Conservation (phyloP, 1,140 invertebrate species). For the Zaprionus taronus region DNA sequence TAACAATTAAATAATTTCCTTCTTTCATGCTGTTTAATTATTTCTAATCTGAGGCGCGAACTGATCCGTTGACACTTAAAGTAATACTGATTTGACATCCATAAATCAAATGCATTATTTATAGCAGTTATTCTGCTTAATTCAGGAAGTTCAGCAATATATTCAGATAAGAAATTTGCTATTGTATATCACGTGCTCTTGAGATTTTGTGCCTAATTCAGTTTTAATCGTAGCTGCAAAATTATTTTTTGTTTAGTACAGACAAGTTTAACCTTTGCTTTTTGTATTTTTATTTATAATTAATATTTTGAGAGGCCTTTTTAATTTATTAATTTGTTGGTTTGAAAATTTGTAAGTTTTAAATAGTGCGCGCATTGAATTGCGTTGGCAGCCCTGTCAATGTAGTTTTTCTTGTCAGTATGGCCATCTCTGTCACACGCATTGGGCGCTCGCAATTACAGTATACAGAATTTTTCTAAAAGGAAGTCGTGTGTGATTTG, state of each 20-base stretch:
- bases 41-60: slow-evolving; percentile 2
- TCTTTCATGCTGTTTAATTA: slow-evolving; percentile 19
- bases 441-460: slow-evolving; percentile 27
- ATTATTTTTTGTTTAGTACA: background rate
- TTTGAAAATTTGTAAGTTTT: background rate
- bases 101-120: slow-evolving; percentile 32
- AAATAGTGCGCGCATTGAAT: slow-evolving; percentile 13
- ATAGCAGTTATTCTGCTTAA: slow-evolving; percentile 12
- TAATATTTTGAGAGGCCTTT: background rate
- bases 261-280: background rate
- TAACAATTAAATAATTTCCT: slow-evolving; percentile 6
- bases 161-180: slow-evolving; percentile 30
- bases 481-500: slow-evolving; percentile 47
- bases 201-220: slow-evolving; percentile 16
- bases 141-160: slow-evolving; percentile 30
- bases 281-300: background rate
- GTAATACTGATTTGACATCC: slow-evolving; percentile 21
- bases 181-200: slow-evolving; percentile 21
- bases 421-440: slow-evolving; percentile 17
- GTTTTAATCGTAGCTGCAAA: background rate
- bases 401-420: background rate
- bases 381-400: slow-evolving; percentile 28
- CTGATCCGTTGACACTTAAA: slow-evolving; percentile 8
- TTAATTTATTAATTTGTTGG: background rate
- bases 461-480: slow-evolving; percentile 72